These are phyloP conservation scores for Anolis apletophallus DNA, from an alignment of 2,797 vertebrate genomes.

Conservation along the genomic window DNA sequence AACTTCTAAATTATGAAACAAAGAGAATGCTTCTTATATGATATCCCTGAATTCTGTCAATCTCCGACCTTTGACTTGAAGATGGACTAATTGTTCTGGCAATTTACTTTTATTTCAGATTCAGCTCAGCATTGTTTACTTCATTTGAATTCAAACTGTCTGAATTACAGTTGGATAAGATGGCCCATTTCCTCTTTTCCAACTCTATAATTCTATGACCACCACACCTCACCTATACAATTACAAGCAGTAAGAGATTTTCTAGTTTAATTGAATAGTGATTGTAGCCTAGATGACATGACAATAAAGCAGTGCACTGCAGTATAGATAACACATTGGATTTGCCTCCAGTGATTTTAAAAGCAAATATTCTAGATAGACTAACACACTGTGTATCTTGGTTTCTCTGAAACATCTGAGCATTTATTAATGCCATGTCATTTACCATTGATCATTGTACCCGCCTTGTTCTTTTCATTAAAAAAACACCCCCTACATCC, in stretches of 20 bases:
- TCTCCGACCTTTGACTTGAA: too few species aligned
- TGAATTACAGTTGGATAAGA: too few species aligned
- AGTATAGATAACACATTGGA: constrained; percentile 5
- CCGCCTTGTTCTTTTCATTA: not conserved
- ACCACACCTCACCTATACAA: not conserved
- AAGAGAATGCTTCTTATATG: not conserved
- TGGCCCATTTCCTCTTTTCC: too few species aligned
- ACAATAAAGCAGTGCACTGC: not conserved
- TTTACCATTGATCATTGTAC: not conserved
- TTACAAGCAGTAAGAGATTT: not conserved
- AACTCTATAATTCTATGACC: too few species aligned
- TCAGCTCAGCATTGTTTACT: too few species aligned
- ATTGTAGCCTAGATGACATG: not conserved
- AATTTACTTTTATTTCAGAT: too few species aligned
- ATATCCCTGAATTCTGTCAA: too few species aligned
- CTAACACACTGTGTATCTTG: constrained; percentile 12
- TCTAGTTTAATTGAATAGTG: constrained; percentile 1
- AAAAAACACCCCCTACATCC: not conserved
- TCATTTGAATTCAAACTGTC: too few species aligned
- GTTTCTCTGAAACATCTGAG: constrained; percentile 28
- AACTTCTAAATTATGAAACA: not conserved
- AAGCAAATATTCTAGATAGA: constrained; percentile 27
- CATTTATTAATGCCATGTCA: constrained; percentile 21
- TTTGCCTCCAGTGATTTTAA: constrained; percentile 4
- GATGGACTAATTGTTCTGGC: too few species aligned